Percentiles rank a stretch among this genome's conserved stretches.
phyloP scores from a whole-genome alignment of 2,797 vertebrate genomes.

The Lophius americanus region DNA sequence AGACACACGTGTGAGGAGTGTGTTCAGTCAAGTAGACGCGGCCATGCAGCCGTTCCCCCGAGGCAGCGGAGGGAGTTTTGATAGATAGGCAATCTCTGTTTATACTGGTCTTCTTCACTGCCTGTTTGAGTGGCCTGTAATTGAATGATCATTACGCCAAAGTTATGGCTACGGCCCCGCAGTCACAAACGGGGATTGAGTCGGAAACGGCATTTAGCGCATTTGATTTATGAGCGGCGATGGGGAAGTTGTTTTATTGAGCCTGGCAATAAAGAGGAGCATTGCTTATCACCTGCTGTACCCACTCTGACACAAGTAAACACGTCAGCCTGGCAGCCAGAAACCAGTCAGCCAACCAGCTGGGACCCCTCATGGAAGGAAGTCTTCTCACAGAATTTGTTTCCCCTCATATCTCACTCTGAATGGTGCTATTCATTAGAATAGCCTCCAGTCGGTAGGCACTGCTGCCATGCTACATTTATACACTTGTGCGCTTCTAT shows the following conservation, averaged over 20 bases:
- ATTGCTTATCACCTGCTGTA: slow-evolving; percentile 70
- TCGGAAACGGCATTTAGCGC: slow-evolving; percentile 71
- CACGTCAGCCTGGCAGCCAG: slow-evolving; percentile 48
- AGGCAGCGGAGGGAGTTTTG: slow-evolving; percentile 51
- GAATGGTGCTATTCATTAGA: slow-evolving; percentile 78
- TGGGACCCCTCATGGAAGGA: slow-evolving; percentile 73
- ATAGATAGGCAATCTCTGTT: slow-evolving; percentile 52
- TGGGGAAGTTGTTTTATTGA: slow-evolving; percentile 62
- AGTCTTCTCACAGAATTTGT: slow-evolving; percentile 73
- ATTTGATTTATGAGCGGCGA: slow-evolving; percentile 79
- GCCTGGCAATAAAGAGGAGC: slow-evolving; percentile 73
- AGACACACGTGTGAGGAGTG: slow-evolving; percentile 23
- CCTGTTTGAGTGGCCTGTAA: slow-evolving; percentile 68
- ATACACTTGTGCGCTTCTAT: slow-evolving; percentile 56
- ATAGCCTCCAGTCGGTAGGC: slow-evolving; percentile 67
- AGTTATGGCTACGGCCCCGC: slow-evolving; percentile 59
- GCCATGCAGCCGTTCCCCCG: slow-evolving; percentile 52
- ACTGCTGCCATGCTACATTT: slow-evolving; percentile 70
- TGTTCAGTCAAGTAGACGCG: slow-evolving; percentile 30
- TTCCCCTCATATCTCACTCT: slow-evolving; percentile 69
- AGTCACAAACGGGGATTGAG: slow-evolving; percentile 61
- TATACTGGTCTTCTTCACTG: slow-evolving; percentile 49
- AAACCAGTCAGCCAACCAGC: slow-evolving; percentile 71
- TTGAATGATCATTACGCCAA: slow-evolving; percentile 75
- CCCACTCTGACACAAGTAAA: slow-evolving; percentile 54